Evolutionary conservation across 2,797 vertebrate species (phyloP).

Genomic region (Clarias platycephalus): DNA sequence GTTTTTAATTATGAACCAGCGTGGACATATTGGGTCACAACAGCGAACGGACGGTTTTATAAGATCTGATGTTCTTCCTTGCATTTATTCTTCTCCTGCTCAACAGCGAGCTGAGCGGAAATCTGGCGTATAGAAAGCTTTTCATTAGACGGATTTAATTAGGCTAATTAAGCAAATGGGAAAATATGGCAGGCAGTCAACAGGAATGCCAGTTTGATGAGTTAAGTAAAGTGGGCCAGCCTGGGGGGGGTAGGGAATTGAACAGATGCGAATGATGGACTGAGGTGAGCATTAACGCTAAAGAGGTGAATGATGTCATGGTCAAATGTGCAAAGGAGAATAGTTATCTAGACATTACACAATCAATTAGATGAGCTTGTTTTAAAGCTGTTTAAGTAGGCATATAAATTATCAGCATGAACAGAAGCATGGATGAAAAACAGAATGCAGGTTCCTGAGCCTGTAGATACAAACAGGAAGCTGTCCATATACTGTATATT

Average conservation of each 20-base stretch:
- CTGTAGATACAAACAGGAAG: not conserved
- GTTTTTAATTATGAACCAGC: conserved; percentile 8
- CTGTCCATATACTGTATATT: not conserved
- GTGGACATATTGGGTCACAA: not conserved
- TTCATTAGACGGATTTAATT: conserved; percentile 45
- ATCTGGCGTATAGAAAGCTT: conserved; percentile 30
- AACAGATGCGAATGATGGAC: conserved; percentile 9
- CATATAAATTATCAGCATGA: not conserved
- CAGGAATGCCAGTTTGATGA: not conserved
- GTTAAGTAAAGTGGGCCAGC: conserved; percentile 11
- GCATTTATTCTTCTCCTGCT: not conserved
- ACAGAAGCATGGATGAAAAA: not conserved
- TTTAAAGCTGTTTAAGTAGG: not conserved
- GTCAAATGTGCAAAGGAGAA: not conserved
- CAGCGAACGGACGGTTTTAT: conserved; percentile 19
- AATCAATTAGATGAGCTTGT: not conserved
- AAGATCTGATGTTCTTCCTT: conserved; percentile 16
- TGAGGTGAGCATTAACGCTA: not conserved
- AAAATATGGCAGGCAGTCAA: conserved; percentile 39
- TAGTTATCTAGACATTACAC: not conserved
- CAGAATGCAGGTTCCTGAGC: not conserved
- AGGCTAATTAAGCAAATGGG: conserved; percentile 42
- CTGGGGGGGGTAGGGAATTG: not conserved
- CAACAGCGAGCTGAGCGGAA: conserved; percentile 1
- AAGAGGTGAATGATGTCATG: not conserved